Conservation (phyloP, 1,140 invertebrate genomes). For the Linepithema humile region DNA sequence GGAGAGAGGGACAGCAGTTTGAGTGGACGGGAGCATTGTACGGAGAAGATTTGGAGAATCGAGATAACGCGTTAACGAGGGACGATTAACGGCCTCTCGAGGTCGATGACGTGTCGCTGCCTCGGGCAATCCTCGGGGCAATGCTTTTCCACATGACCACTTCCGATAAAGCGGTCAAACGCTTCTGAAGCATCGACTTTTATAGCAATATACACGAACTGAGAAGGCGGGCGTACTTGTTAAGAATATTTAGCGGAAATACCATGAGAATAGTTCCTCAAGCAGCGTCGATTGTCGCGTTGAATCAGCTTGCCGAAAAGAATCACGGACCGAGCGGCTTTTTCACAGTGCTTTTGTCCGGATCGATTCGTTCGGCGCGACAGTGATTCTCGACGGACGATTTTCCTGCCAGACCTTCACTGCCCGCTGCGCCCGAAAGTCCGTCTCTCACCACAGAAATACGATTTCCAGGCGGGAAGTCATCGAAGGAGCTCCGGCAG, state of each 20-base stretch:
- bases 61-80: slow-evolving; percentile 60
- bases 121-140: slow-evolving; percentile 15
- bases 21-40: slow-evolving; percentile 8
- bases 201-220: slow-evolving; percentile 7
- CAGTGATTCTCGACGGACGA: slow-evolving; percentile 1
- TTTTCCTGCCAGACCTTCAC: background rate
- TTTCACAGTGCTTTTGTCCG: background rate
- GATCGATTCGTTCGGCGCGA: background rate
- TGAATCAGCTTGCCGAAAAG: background rate
- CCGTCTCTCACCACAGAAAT: too few relatives aligned
- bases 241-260: background rate
- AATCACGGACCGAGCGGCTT: background rate
- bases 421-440: too few relatives aligned
- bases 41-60: slow-evolving; percentile 6
- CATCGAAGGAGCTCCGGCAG: too few relatives aligned
- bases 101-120: slow-evolving; percentile 22
- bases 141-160: slow-evolving; percentile 27
- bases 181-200: background rate
- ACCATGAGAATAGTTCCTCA: slow-evolving; percentile 13
- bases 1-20: background rate
- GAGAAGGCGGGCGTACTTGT: background rate
- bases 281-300: background rate
- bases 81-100: slow-evolving; percentile 53
- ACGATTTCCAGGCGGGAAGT: too few relatives aligned
- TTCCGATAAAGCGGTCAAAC: slow-evolving; percentile 8